phyloP scores from a whole-genome alignment of 2,888 invertebrate genomes.

The Apotomis betuletana region DNA sequence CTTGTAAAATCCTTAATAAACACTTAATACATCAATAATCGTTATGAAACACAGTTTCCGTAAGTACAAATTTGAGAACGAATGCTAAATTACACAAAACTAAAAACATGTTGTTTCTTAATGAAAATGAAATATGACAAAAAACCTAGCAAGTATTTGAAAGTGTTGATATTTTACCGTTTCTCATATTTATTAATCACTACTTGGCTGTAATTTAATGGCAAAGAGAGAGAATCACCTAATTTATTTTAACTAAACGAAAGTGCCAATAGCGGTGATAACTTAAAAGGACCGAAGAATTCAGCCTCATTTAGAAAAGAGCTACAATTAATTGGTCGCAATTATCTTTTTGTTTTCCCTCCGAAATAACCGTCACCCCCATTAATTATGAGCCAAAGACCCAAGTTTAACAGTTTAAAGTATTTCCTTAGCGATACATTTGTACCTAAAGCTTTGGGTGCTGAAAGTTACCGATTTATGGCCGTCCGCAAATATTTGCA shows the following conservation, averaged over 20 bases:
- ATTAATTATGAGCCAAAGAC: slow-evolving; percentile 71
- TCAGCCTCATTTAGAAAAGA: slow-evolving; percentile 71
- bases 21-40: too few species aligned
- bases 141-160: too few species aligned
- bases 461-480: slow-evolving; percentile 57
- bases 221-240: too few species aligned
- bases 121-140: too few species aligned
- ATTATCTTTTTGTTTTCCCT: slow-evolving; percentile 78
- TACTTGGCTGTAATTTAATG: too few species aligned
- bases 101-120: too few species aligned
- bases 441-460: slow-evolving; percentile 51
- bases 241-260: neutral
- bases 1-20: too few species aligned
- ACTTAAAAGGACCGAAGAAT: slow-evolving; percentile 46
- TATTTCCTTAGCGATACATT: slow-evolving; percentile 58
- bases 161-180: too few species aligned
- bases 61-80: too few species aligned
- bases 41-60: too few species aligned
- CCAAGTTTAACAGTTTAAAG: slow-evolving; percentile 59
- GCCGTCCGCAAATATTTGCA: slow-evolving; percentile 47
- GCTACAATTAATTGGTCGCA: slow-evolving; percentile 77
- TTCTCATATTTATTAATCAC: too few species aligned
- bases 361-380: slow-evolving; percentile 65
- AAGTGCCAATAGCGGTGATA: slow-evolving; percentile 52
- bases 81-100: too few species aligned